Evolutionary conservation across 2,113 vertebrate species (phyloP), one percentile per base, ranked within the genome.

Genomic region (Cisticola juncidis): DNA sequence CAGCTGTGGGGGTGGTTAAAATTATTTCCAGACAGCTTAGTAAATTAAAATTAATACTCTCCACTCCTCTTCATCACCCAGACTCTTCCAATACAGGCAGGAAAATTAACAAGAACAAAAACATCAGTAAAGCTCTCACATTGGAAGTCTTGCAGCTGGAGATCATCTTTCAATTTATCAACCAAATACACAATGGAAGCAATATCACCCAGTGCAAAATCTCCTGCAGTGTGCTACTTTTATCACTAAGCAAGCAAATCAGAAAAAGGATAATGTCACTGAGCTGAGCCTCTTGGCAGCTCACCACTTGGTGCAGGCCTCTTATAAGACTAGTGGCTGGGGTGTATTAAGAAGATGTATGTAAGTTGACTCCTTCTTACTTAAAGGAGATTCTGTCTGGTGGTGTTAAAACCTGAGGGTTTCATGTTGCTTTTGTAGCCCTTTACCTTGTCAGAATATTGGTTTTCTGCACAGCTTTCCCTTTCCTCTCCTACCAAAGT

Each of bases 31-130:
- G 76, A 77, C 69, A 94, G 64, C 40, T 86, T 71, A 74, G 69
- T 48, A 96, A 86, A 95, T 81, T 51, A 92, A 95, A 95, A 94
- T 90, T 48, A 90, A 80, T 82, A 82, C 40, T 80, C 38, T 62
- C 26, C 6, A 60, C 44, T 66, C n/a, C n/a, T 92, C 74, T 88
- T 94, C 74, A 80, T 86, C 64, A 73, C 44, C 21, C 74, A 91
- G 64, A 81, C 56, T 86, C 12, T 92, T 64, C 47, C 47, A 66
- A 22, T 29, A n/a, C 13, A 68, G 51, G 48, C 68, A 94, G 54
- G 33, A 93, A 68, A 62, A 92, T 77, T 85, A 92, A 72, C 33
- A 82, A 50, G 68, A 95, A 81, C 7, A 44, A 77, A 88, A 70
- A 18, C 47, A 64, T 69, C 58, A 66, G 42, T 50, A 88, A 89